Percentiles rank a stretch among this genome's conserved stretches.
Conservation (phyloP, 2,888 invertebrate species). For the Lochmaea crataegi region DNA sequence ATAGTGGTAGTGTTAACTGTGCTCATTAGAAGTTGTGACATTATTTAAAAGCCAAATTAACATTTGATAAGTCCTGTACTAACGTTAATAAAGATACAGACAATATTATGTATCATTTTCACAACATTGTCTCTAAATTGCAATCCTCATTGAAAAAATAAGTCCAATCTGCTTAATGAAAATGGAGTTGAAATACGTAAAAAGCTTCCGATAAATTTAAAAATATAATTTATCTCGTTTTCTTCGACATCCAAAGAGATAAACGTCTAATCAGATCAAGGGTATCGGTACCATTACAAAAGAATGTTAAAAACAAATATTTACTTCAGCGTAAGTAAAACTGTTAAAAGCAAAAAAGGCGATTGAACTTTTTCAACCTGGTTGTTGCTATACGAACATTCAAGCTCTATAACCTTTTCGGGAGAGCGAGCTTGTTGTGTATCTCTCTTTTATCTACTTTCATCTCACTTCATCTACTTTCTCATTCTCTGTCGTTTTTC, state of each 20-base stretch:
- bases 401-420: constrained; percentile 41
- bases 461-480: constrained; percentile 44
- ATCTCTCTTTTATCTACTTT: constrained; percentile 22
- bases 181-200: too few relatives aligned
- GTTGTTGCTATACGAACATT: constrained; percentile 37
- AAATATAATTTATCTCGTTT: too few relatives aligned
- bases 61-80: too few relatives aligned
- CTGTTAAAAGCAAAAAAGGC: constrained; percentile 25
- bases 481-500: constrained; percentile 49
- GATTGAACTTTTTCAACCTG: constrained; percentile 33
- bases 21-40: too few relatives aligned
- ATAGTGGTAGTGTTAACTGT: too few relatives aligned
- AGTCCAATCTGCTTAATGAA: too few relatives aligned
- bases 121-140: too few relatives aligned
- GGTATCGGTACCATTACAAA: constrained; percentile 25
- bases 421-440: constrained; percentile 24
- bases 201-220: too few relatives aligned
- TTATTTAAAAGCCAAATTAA: too few relatives aligned
- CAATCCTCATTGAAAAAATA: too few relatives aligned
- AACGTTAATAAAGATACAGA: too few relatives aligned
- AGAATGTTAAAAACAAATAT: constrained; percentile 33
- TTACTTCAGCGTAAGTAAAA: constrained; percentile 33
- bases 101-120: too few relatives aligned
- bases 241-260: not conserved
- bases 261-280: constrained; percentile 21